Percentiles rank a stretch among this genome's conserved stretches.
These are phyloP conservation scores for Sesamia nonagrioides DNA, from an alignment of 1,140 invertebrate species.

Conservation along the genomic window DNA sequence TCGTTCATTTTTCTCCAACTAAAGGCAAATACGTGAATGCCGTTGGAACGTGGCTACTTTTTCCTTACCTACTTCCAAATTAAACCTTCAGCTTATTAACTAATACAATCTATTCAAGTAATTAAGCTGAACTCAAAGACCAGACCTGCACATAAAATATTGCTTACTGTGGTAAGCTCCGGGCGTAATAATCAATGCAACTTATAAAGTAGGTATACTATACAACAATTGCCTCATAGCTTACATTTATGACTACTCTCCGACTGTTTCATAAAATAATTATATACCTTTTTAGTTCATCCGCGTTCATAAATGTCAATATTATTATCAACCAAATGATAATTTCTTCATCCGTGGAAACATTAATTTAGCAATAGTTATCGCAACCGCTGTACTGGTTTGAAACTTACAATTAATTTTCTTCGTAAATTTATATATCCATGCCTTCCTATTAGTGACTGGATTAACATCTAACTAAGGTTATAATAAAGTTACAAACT, in stretches of 20 bases:
- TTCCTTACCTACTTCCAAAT: slow-evolving; percentile 1
- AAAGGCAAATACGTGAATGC: background rate
- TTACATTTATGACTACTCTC: slow-evolving; percentile 24
- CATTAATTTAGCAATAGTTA: slow-evolving; percentile 31
- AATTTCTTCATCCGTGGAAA: slow-evolving; percentile 42
- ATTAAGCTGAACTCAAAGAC: background rate
- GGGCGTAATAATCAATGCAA: slow-evolving; percentile 38
- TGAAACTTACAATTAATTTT: slow-evolving; percentile 4
- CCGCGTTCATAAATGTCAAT: slow-evolving; percentile 47
- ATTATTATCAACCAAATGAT: slow-evolving; percentile 35
- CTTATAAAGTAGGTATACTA: slow-evolving; percentile 42
- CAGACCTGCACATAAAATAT: slow-evolving; percentile 8
- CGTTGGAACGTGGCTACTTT: background rate
- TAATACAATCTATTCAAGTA: background rate
- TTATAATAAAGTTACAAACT: background rate
- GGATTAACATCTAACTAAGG: background rate
- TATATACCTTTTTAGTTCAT: slow-evolving; percentile 43
- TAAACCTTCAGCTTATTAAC: no score
- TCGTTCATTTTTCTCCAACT: no score
- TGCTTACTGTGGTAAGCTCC: slow-evolving; percentile 25
- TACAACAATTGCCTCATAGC: slow-evolving; percentile 45
- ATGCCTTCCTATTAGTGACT: background rate
- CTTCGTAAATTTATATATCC: background rate
- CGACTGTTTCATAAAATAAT: slow-evolving; percentile 44
- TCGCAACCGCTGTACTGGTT: slow-evolving; percentile 23